These are phyloP conservation scores for Cairina moschata DNA, from an alignment of 2,113 vertebrate genomes.

Conservation along the genomic window DNA sequence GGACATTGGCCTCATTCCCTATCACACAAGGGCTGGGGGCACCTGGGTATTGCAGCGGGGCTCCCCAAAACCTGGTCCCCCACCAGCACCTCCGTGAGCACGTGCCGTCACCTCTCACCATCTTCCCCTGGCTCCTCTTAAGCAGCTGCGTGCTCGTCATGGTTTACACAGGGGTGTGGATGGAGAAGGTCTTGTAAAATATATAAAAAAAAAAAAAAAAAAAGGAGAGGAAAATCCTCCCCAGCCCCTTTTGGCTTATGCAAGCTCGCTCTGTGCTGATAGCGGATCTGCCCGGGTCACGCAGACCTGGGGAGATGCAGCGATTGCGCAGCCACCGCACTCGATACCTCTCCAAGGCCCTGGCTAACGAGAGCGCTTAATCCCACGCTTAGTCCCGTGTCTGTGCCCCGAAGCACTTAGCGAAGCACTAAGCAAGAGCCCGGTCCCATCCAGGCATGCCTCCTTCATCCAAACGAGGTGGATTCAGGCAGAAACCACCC, in stretches of 20 bases:
- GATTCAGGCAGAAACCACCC: background rate
- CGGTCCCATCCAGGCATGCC: background rate
- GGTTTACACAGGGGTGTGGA: background rate
- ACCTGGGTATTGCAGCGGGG: background rate
- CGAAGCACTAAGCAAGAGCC: background rate
- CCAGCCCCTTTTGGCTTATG: background rate
- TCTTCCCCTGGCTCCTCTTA: background rate
- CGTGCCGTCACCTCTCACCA: fast-evolving
- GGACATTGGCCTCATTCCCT: no score
- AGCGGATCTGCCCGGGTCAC: background rate
- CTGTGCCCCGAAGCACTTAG: background rate
- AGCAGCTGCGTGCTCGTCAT: fast-evolving
- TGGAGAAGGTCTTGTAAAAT: background rate
- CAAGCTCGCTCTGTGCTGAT: background rate
- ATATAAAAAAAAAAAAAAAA: background rate
- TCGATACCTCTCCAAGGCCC: background rate
- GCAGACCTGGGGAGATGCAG: background rate
- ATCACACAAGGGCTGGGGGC: background rate
- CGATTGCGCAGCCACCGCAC: background rate
- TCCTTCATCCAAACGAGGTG: background rate
- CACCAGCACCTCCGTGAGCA: background rate
- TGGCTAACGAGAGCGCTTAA: background rate
- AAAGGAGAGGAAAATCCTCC: background rate
- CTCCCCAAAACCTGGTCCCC: background rate
- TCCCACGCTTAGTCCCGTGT: fast-evolving